Conservation (phyloP, 1,140 invertebrate species). For the Habropoda laboriosa region DNA sequence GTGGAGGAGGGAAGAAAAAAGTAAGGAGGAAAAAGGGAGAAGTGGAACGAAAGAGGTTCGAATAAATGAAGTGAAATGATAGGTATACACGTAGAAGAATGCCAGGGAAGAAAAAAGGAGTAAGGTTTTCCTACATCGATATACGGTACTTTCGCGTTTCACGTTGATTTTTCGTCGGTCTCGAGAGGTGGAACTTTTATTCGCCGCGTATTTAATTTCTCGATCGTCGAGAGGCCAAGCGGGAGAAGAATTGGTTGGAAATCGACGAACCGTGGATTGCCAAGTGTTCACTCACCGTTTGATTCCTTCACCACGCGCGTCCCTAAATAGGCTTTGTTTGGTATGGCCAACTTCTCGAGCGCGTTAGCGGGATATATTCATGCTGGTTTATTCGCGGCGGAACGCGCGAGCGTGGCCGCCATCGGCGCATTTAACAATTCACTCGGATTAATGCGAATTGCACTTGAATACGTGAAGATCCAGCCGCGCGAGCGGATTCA, state of each 20-base stretch:
- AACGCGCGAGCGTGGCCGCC: neutral
- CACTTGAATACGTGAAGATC: slow-evolving; percentile 19
- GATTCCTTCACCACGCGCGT: slow-evolving; percentile 10
- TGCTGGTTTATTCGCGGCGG: slow-evolving; percentile 1
- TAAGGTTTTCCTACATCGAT: slow-evolving; percentile 43
- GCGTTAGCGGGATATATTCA: slow-evolving; percentile 6
- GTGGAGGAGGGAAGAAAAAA: slow-evolving; percentile 15
- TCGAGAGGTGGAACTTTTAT: slow-evolving; percentile 55
- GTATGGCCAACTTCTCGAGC: slow-evolving; percentile 3
- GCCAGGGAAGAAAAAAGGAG: slow-evolving; percentile 33
- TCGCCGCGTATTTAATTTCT: slow-evolving; percentile 38
- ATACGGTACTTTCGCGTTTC: slow-evolving; percentile 46
- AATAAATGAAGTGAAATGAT: slow-evolving; percentile 27
- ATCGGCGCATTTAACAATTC: slow-evolving; percentile 24
- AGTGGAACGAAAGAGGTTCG: neutral
- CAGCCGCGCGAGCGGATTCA: neutral
- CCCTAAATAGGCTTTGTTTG: slow-evolving; percentile 18
- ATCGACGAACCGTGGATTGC: neutral
- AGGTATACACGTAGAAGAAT: slow-evolving; percentile 57
- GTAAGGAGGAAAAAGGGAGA: slow-evolving; percentile 11
- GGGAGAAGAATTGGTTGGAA: neutral
- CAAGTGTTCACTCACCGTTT: neutral
- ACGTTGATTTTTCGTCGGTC: slow-evolving; percentile 48
- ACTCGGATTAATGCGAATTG: slow-evolving; percentile 31
- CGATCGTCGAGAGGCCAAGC: neutral